These are phyloP conservation scores for Lepidocyrtoides sp. DNA, from an alignment of 2,888 invertebrate genomes.

Conservation along the genomic window DNA sequence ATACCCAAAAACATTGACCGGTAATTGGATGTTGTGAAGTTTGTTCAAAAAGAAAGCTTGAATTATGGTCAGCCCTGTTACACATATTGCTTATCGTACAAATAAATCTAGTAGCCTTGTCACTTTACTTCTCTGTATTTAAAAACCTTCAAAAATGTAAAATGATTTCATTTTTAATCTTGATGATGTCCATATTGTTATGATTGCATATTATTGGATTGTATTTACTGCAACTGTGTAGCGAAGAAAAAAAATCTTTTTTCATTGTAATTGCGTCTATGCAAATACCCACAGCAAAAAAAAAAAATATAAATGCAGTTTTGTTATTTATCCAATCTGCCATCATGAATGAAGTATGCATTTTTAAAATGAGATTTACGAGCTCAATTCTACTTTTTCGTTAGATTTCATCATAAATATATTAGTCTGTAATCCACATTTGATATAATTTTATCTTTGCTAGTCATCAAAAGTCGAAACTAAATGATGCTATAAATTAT, in stretches of 20 bases:
- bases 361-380: conserved; percentile 45
- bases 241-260: neutral
- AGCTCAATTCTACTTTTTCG: conserved; percentile 50
- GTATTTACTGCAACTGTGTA: conserved; percentile 8
- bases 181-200: conserved; percentile 7
- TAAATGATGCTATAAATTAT: conserved; percentile 59
- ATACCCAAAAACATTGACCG: conserved; percentile 26
- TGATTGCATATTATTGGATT: neutral
- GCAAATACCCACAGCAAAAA: conserved; percentile 4
- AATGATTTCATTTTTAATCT: conserved; percentile 47
- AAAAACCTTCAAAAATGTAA: conserved; percentile 55
- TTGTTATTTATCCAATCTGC: conserved; percentile 19
- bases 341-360: conserved; percentile 1
- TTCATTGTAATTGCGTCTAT: neutral
- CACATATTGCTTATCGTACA: conserved; percentile 41
- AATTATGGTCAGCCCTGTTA: conserved; percentile 46
- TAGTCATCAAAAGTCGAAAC: conserved; percentile 53
- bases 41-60: conserved; percentile 65
- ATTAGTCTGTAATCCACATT: conserved; percentile 38
- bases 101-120: conserved; percentile 75
- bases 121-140: conserved; percentile 44
- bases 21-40: conserved; percentile 42
- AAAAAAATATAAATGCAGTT: neutral
- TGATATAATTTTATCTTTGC: conserved; percentile 48
- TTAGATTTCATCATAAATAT: conserved; percentile 47